These are phyloP conservation scores for Phylloscopus trochiloides DNA, from an alignment of 2,113 vertebrate species.

Conservation along the genomic window DNA sequence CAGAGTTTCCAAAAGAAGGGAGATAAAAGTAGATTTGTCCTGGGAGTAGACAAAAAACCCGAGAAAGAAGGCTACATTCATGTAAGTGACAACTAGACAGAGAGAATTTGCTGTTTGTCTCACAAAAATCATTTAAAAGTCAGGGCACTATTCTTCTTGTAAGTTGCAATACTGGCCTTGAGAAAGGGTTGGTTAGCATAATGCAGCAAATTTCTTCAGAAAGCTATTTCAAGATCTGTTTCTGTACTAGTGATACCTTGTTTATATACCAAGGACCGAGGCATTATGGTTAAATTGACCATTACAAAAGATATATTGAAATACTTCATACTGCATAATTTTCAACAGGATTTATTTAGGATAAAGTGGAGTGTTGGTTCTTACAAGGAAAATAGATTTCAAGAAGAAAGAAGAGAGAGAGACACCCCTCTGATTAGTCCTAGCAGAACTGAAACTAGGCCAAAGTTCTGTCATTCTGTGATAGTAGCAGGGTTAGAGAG, in stretches of 20 bases:
- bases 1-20: not conserved
- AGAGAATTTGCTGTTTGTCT: not conserved
- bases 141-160: not conserved
- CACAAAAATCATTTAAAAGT: not conserved
- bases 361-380: not conserved
- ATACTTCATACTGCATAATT: not conserved
- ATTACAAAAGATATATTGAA: not conserved
- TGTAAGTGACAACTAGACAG: not conserved
- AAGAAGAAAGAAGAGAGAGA: not conserved
- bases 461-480: not conserved
- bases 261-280: not conserved
- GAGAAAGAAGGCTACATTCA: not conserved
- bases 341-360: slow-evolving; percentile 8
- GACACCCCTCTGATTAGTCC: not conserved
- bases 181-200: not conserved
- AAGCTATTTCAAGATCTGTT: not conserved
- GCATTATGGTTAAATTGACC: not conserved
- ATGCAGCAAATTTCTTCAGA: not conserved
- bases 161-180: not conserved
- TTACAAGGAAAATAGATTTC: not conserved
- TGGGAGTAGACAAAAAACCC: not conserved
- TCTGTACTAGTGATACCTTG: not conserved
- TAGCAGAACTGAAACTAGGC: not conserved
- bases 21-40: not conserved
- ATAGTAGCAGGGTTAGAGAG: not conserved